phyloP scores from a whole-genome alignment of 2,888 invertebrate species.

The Drosophila prolongata region DNA sequence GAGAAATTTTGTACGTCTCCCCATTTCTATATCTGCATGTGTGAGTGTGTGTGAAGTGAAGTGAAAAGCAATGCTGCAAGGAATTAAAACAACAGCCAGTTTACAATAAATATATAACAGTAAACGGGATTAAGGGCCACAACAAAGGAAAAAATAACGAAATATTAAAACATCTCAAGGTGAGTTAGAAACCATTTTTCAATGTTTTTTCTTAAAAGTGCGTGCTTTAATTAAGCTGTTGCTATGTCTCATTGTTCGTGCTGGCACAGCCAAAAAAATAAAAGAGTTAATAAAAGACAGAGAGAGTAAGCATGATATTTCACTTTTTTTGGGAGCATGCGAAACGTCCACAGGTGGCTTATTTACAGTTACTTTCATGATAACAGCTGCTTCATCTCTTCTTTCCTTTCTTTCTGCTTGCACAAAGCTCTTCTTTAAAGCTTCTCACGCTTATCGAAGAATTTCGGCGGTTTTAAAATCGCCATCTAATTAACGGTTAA shows the following conservation, averaged over 20 bases:
- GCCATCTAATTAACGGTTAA: constrained; percentile 28
- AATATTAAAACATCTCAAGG: constrained; percentile 13
- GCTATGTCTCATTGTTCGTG: constrained; percentile 32
- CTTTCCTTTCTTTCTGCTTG: constrained; percentile 11
- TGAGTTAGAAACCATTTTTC: neutral
- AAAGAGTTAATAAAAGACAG: constrained; percentile 15
- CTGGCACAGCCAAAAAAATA: neutral
- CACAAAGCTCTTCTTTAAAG: constrained; percentile 12
- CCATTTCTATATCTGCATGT: constrained; percentile 36
- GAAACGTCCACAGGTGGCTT: constrained; percentile 62
- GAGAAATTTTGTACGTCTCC: constrained; percentile 63
- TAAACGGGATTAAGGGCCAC: constrained; percentile 33
- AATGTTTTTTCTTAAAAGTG: neutral
- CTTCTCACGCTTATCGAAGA: constrained; percentile 27
- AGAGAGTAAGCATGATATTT: constrained; percentile 11
- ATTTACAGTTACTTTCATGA: constrained; percentile 57
- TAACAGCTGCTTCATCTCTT: constrained; percentile 40
- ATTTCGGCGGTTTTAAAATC: constrained; percentile 22
- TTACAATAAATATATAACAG: constrained; percentile 40
- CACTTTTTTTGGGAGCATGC: constrained; percentile 26
- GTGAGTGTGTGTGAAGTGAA: constrained; percentile 45
- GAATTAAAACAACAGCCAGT: constrained; percentile 46
- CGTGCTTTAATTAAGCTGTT: constrained; percentile 28
- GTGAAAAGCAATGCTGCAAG: constrained; percentile 69
- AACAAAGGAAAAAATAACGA: constrained; percentile 10